Evolutionary conservation across 1,140 invertebrate species (phyloP), one percentile per base, ranked within the genome.

Genomic region (Wasmannia auropunctata): DNA sequence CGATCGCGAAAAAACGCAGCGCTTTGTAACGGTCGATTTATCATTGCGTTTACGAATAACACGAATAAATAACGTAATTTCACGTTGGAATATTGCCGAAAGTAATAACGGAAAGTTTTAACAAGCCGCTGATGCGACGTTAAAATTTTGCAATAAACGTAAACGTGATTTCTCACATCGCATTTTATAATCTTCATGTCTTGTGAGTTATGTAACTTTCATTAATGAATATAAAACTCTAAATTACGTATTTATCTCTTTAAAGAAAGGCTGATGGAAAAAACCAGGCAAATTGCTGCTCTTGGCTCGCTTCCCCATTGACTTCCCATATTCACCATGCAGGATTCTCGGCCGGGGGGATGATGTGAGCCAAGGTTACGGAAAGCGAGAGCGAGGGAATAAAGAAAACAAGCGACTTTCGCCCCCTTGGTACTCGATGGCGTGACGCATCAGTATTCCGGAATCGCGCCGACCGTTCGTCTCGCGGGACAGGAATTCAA

Each of bases 371-470:
- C 60, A 79, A 46, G 60, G 37, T 49, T 49, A 58, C 56, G 28
- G 81, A 76, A 74, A 83, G 51, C 31, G 77, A 84, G 51, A 67
- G 76, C 80, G 22, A 62, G 31, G 56, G 84, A 65, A 89, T 85
- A 87, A 88, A 88, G 85, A 86, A 91, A 90, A 90, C 90, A 91
- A 93, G 85, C 76, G 85, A 91, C 86, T 80, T 86, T 88, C 72
- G n/a, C 10, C 31, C 87, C 88, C 79, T 83, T 60, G 83, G 60
- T 87, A 56, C 65, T 89, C 63, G 37, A 67, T 81, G 60, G 7
- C 34, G 87, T 89, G 89, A 86, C 85, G 87, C 92, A 94, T 94
- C 93, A 92, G 93, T 94, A 94, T 94, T 94, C 94, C 77, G 81
- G 89, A 94, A 93, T 93, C 93, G 94, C 92, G 88, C 91, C 79